These are phyloP conservation scores for Rhodophaea formosa DNA, from an alignment of 2,888 invertebrate species.

Conservation along the genomic window DNA sequence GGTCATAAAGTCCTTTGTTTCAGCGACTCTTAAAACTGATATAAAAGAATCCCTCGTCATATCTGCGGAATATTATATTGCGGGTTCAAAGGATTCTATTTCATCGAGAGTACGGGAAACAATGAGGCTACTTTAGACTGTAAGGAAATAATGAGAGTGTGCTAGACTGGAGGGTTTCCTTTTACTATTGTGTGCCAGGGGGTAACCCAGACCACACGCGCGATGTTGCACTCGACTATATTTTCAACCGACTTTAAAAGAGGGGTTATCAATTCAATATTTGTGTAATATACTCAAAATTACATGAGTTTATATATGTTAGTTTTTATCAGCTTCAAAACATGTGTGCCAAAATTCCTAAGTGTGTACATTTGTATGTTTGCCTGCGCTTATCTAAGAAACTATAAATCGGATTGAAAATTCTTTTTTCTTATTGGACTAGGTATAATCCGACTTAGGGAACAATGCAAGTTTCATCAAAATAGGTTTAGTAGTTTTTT, in stretches of 20 bases:
- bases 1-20: conserved; percentile 16
- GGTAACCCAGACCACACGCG: conserved; percentile 37
- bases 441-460: no score
- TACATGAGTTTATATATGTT: no score
- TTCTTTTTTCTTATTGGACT: no score
- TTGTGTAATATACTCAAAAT: no score
- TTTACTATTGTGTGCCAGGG: conserved; percentile 44
- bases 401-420: no score
- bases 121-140: conserved; percentile 47
- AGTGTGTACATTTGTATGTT: no score
- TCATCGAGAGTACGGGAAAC: conserved; percentile 38
- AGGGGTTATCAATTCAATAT: no score
- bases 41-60: conserved; percentile 15
- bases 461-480: no score
- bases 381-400: no score
- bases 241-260: conserved; percentile 43
- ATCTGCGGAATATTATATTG: conserved; percentile 18
- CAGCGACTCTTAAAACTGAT: conserved; percentile 13
- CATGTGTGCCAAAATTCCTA: no score
- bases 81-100: conserved; percentile 47
- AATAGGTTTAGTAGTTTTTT: no score
- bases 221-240: conserved; percentile 52
- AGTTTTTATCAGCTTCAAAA: no score
- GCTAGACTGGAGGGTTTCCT: conserved; percentile 46
- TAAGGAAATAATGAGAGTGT: conserved; percentile 63